Percentiles rank a stretch among this genome's conserved stretches.
Conservation (phyloP, 2,888 invertebrate species). For the Seira sanloemensis region DNA sequence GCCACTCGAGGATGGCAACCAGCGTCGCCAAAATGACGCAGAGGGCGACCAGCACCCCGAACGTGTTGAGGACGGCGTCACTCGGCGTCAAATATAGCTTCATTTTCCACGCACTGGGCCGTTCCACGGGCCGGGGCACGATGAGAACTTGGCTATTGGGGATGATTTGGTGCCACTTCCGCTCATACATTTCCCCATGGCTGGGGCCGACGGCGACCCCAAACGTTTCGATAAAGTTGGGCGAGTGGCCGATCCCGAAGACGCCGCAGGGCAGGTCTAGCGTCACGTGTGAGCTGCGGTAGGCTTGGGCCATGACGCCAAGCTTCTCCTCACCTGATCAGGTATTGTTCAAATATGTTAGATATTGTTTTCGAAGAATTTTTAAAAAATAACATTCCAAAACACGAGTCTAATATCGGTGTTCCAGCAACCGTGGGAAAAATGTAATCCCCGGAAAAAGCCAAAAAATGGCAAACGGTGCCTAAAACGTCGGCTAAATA, state of each 20-base stretch:
- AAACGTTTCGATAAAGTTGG: conserved; percentile 96
- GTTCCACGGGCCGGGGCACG: conserved; percentile 88
- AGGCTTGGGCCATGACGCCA: conserved; percentile 90
- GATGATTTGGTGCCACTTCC: conserved; percentile 93
- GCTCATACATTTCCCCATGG: conserved; percentile 73
- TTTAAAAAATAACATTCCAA: no score
- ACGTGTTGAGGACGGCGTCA: conserved; percentile 92
- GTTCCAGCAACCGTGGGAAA: no score
- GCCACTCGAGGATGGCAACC: conserved; percentile 91
- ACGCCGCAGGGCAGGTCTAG: conserved; percentile 95
- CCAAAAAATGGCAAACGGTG: no score
- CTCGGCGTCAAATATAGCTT: conserved; percentile 96
- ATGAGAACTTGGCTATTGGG: conserved; percentile 98
- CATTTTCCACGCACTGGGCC: conserved; percentile 89
- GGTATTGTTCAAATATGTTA: no score
- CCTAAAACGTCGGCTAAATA: no score
- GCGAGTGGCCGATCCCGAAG: conserved; percentile 96
- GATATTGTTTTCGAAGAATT: no score
- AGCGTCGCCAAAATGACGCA: conserved; percentile 90
- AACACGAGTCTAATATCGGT: no score
- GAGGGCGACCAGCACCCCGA: conserved; percentile 89
- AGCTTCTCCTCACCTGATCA: conserved; percentile 86
- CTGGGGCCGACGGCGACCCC: conserved; percentile 81
- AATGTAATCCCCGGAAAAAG: no score
- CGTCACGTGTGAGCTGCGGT: conserved; percentile 93